phyloP scores from a whole-genome alignment of 2,888 invertebrate species.

The Clivina fossor region DNA sequence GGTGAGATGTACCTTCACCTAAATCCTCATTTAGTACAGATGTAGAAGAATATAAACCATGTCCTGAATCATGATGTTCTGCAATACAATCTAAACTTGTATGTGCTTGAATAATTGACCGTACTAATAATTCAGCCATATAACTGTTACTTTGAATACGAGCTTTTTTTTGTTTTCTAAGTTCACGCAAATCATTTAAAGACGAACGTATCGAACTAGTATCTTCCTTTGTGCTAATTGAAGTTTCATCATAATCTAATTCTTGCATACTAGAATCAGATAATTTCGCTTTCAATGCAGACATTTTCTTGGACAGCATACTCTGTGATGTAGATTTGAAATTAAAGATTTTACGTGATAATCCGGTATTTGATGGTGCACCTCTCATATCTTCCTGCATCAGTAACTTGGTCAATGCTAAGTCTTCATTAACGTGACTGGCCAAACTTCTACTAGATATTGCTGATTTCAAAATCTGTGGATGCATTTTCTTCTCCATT shows the following conservation, averaged over 20 bases:
- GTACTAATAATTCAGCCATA: conserved; percentile 67
- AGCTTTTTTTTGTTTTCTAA: conserved; percentile 40
- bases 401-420: conserved; percentile 46
- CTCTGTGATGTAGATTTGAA: conserved; percentile 63
- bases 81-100: conserved; percentile 62
- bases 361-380: conserved; percentile 51
- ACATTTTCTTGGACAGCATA: conserved; percentile 64
- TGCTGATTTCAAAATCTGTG: conserved; percentile 14
- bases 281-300: conserved; percentile 60
- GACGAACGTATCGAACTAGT: conserved; percentile 10
- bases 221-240: conserved; percentile 49
- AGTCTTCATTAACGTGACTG: conserved; percentile 50
- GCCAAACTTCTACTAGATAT: conserved; percentile 32
- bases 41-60: conserved; percentile 3
- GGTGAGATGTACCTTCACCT: conserved; percentile 10
- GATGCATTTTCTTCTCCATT: conserved; percentile 4
- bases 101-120: conserved; percentile 64
- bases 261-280: conserved; percentile 58
- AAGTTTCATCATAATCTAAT: conserved; percentile 54
- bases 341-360: conserved; percentile 61
- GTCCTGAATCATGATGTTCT: conserved; percentile 55
- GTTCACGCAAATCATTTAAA: conserved; percentile 54
- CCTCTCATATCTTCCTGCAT: conserved; percentile 64
- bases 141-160: conserved; percentile 56
- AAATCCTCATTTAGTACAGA: conserved; percentile 19